These are phyloP conservation scores for Rhabdophis nuchalis DNA, from an alignment of 2,797 vertebrate species.

Conservation along the genomic window DNA sequence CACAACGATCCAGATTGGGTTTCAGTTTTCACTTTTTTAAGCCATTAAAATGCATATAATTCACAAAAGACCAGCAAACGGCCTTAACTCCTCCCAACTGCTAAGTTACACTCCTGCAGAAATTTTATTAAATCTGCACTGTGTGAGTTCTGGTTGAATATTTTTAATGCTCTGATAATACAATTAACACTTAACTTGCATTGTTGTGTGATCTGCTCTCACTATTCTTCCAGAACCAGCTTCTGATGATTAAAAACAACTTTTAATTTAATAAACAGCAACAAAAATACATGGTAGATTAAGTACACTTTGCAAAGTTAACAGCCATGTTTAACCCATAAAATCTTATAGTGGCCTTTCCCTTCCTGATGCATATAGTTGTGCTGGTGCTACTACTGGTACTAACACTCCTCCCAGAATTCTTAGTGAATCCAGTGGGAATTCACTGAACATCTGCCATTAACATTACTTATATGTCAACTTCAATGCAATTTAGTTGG, in stretches of 20 bases:
- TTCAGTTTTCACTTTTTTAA: not conserved
- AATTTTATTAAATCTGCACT: not conserved
- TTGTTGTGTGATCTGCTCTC: not conserved
- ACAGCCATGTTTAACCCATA: not conserved
- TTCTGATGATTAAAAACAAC: not conserved
- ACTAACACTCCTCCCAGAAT: not conserved
- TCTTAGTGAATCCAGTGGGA: not conserved
- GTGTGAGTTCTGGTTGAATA: not conserved
- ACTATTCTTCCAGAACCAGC: not conserved
- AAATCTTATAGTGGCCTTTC: not conserved
- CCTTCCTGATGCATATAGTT: not conserved
- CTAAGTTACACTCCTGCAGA: not conserved
- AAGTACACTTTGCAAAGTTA: not conserved
- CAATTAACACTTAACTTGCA: not conserved
- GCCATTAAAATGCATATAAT: not conserved
- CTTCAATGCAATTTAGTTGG: not conserved
- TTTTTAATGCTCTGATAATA: not conserved
- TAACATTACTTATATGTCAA: not conserved
- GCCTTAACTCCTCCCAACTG: not conserved
- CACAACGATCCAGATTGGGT: not conserved
- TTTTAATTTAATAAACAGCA: not conserved
- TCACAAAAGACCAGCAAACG: not conserved
- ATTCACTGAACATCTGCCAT: not conserved
- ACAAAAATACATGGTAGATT: not conserved
- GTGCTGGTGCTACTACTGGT: not conserved